Percentiles rank a stretch among this genome's conserved stretches.
These are phyloP conservation scores for Athene noctua DNA, from an alignment of 2,113 vertebrate species.

Conservation along the genomic window DNA sequence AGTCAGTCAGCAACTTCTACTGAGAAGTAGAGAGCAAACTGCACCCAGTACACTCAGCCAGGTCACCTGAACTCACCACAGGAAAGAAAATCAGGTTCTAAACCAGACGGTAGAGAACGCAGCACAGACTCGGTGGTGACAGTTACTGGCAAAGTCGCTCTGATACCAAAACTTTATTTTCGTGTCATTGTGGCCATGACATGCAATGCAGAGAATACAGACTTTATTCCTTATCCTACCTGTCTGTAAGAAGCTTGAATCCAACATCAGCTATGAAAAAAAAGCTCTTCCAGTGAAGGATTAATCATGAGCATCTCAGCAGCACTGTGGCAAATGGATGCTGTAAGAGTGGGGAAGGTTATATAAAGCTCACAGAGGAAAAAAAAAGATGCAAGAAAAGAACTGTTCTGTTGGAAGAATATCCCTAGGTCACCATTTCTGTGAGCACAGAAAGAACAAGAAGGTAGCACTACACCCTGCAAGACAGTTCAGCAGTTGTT, in stretches of 20 bases:
- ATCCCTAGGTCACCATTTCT: not conserved
- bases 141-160: not conserved
- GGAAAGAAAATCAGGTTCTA: not conserved
- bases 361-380: not conserved
- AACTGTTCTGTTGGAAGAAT: not conserved
- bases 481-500: not conserved
- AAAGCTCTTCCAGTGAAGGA: not conserved
- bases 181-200: fast-evolving
- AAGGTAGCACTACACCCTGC: not conserved
- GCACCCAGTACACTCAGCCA: not conserved
- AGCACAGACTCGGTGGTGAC: not conserved
- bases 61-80: not conserved
- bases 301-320: not conserved
- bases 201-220: not conserved
- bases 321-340: not conserved
- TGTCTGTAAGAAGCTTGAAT: not conserved
- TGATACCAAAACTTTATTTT: not conserved
- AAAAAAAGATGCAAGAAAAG: not conserved
- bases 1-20: not conserved
- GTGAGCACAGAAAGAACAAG: not conserved
- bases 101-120: not conserved
- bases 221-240: not conserved
- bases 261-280: not conserved
- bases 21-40: not conserved
- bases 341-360: not conserved